Conservation (phyloP, 1,140 invertebrate species). For the Bombus turneri region DNA sequence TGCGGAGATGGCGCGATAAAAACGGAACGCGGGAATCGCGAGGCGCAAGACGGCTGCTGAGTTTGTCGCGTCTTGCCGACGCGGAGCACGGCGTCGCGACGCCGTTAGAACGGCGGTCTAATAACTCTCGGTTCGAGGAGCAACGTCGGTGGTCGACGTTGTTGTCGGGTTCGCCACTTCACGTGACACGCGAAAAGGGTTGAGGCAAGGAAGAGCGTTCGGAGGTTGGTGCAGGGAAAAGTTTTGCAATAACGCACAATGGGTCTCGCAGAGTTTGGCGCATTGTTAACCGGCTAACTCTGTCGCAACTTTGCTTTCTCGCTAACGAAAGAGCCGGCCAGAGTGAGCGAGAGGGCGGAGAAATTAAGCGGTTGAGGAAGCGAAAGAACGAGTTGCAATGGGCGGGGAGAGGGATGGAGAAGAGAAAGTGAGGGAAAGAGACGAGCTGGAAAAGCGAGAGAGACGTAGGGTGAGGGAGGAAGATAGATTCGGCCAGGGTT, state of each 20-base stretch:
- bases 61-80: background rate
- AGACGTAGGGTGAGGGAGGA: background rate
- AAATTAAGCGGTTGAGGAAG: background rate
- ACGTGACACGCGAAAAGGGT: constrained; percentile 3
- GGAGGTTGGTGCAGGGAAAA: constrained; percentile 64
- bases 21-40: background rate
- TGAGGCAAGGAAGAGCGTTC: background rate
- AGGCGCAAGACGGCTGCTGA: background rate
- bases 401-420: no score
- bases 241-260: constrained; percentile 75
- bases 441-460: background rate
- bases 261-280: constrained; percentile 52
- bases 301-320: constrained; percentile 30
- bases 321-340: constrained; percentile 23
- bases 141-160: background rate
- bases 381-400: background rate
- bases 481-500: constrained; percentile 14
- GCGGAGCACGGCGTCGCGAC: background rate
- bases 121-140: constrained; percentile 46
- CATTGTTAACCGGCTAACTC: constrained; percentile 62
- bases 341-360: background rate
- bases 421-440: background rate
- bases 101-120: constrained; percentile 48
- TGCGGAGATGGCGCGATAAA: background rate
- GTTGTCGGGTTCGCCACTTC: background rate